Evolutionary conservation across 2,113 vertebrate species (phyloP).

Genomic region (Eira barbara): DNA sequence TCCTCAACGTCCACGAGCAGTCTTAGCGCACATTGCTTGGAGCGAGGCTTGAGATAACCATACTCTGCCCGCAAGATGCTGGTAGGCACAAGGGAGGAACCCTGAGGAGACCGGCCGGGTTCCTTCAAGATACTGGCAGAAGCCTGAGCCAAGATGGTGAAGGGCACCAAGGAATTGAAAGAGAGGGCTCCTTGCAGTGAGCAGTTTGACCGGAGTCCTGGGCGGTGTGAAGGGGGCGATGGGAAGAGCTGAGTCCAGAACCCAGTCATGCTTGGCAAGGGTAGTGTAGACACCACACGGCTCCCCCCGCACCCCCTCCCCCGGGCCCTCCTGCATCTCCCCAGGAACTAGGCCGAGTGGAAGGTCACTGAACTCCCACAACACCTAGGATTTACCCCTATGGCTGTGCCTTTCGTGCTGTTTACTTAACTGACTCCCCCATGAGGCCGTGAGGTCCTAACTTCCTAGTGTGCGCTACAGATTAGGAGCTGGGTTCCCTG

Average conservation of each 20-base stretch:
- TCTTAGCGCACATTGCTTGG: not conserved
- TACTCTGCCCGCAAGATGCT: not conserved
- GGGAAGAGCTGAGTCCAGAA: not conserved
- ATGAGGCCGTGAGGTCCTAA: not conserved
- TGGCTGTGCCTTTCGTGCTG: too few species aligned
- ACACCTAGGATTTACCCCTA: not conserved
- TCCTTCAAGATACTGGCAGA: not conserved
- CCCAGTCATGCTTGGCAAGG: not conserved
- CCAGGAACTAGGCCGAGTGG: not conserved
- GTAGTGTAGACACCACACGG: not conserved
- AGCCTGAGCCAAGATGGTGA: not conserved
- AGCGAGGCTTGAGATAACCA: not conserved
- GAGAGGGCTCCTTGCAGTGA: fast-evolving
- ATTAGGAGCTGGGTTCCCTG: too few species aligned
- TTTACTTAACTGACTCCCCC: not conserved
- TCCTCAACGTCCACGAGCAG: not conserved
- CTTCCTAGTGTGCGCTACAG: not conserved
- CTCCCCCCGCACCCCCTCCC: too few species aligned
- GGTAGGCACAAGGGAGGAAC: not conserved
- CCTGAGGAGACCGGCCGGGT: not conserved
- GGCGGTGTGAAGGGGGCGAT: not conserved
- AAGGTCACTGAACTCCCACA: not conserved
- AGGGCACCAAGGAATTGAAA: not conserved
- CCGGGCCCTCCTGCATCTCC: not conserved
- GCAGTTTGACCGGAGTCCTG: not conserved